Evolutionary conservation across 1,140 invertebrate genomes (phyloP).

Genomic region (Zaprionus tsacasi): DNA sequence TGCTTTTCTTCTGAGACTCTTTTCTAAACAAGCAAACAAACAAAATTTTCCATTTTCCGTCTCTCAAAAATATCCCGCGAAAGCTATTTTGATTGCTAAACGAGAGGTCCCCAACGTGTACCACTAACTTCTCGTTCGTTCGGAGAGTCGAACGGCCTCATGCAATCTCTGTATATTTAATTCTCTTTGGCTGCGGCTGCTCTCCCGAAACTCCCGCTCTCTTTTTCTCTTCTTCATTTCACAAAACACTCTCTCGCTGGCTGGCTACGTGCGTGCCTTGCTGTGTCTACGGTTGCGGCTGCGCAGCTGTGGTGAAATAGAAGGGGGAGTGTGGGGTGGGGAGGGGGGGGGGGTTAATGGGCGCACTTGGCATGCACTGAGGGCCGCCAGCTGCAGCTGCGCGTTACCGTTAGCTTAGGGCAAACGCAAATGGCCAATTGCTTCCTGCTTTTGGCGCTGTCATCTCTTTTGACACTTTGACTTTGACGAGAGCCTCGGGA

Average conservation of each 20-base stretch:
- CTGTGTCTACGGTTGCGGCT: constrained; percentile 19
- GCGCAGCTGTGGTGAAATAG: constrained; percentile 14
- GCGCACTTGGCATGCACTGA: background rate
- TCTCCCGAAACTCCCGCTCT: constrained; percentile 14
- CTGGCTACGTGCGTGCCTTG: constrained; percentile 4
- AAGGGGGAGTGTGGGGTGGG: background rate
- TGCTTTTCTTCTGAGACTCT: no score
- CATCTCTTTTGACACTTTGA: constrained; percentile 23
- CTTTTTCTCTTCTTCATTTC: background rate
- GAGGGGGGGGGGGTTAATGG: background rate
- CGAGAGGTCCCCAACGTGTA: no score
- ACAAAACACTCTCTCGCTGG: background rate
- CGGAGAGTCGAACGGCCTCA: no score
- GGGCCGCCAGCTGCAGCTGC: constrained; percentile 15
- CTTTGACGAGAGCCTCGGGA: background rate
- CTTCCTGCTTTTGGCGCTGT: constrained; percentile 57
- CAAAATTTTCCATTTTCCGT: no score
- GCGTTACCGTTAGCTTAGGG: constrained; percentile 49
- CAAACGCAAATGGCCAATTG: constrained; percentile 43
- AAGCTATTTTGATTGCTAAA: no score
- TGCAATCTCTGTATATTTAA: no score
- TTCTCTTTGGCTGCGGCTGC: no score
- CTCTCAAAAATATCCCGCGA: no score
- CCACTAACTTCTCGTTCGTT: no score
- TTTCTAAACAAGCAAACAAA: no score